These are phyloP conservation scores for Imbricaverruca yamaguchii DNA, from an alignment of 2,888 invertebrate species.

Conservation along the genomic window DNA sequence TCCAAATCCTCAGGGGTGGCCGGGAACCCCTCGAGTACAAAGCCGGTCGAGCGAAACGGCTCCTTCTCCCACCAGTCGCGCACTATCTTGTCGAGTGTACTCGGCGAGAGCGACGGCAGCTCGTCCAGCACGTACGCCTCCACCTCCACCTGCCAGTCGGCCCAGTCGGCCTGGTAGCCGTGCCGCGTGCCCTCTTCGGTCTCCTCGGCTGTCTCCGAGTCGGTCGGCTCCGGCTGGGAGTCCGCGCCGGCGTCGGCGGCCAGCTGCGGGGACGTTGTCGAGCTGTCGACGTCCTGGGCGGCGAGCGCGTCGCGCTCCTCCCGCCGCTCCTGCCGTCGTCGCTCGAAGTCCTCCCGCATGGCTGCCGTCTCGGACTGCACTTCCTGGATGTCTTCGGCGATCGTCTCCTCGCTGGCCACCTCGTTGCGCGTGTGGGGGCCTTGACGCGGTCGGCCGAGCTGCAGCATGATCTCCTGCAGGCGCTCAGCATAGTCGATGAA, in stretches of 20 bases:
- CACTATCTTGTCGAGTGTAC: conserved; percentile 45
- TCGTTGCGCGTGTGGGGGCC: background rate
- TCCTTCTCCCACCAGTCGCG: conserved; percentile 49
- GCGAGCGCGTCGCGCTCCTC: background rate
- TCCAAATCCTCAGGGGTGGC: conserved; percentile 50
- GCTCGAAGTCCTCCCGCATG: conserved; percentile 8
- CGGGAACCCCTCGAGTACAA: conserved; percentile 57
- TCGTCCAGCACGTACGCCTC: background rate
- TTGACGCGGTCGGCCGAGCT: background rate
- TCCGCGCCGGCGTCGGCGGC: background rate
- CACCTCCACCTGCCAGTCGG: background rate
- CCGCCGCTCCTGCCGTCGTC: background rate
- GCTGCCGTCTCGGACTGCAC: background rate
- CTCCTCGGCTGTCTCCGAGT: background rate
- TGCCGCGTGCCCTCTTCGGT: background rate
- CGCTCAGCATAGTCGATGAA: background rate
- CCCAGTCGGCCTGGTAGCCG: background rate
- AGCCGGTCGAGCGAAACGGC: conserved; percentile 47
- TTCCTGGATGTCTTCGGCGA: background rate
- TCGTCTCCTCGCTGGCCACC: background rate
- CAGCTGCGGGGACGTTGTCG: background rate
- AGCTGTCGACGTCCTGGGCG: background rate
- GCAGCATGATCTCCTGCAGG: background rate
- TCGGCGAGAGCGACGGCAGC: conserved; percentile 43
- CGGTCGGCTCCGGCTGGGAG: background rate